These are phyloP conservation scores for Drosophila yakuba DNA, from an alignment of 1,140 invertebrate genomes.

Conservation along the genomic window DNA sequence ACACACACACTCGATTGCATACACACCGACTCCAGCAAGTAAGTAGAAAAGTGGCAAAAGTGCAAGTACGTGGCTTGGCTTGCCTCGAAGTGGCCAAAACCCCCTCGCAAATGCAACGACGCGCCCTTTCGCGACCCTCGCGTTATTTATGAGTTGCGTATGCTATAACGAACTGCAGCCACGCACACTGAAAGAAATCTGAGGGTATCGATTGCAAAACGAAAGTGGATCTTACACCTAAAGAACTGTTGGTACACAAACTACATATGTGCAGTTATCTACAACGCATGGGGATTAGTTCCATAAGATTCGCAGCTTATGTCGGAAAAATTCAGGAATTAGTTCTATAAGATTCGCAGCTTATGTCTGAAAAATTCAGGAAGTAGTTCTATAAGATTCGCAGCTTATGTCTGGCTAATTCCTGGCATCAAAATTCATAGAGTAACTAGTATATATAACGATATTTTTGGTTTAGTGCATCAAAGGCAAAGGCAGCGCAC, in stretches of 20 bases:
- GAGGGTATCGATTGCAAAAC: background rate
- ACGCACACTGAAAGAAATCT: conserved; percentile 10
- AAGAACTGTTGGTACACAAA: background rate
- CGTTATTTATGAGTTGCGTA: conserved; percentile 82
- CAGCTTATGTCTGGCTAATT: too few species aligned
- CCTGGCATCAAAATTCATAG: too few species aligned
- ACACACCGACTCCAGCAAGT: conserved; percentile 35
- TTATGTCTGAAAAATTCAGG: too few species aligned
- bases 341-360: too few species aligned
- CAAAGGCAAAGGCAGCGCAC: conserved; percentile 7
- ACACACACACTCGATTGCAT: too few species aligned
- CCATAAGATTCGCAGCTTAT: too few species aligned
- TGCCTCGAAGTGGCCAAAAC: conserved; percentile 2
- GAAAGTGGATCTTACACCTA: background rate
- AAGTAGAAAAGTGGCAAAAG: conserved; percentile 74
- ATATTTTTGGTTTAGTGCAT: background rate
- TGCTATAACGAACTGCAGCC: conserved; percentile 72
- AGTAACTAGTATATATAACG: too few species aligned
- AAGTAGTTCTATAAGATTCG: too few species aligned
- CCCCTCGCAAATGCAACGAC: conserved; percentile 7
- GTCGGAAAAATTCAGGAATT: too few species aligned
- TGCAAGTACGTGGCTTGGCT: conserved; percentile 73
- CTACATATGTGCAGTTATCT: too few species aligned
- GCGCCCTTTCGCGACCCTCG: conserved; percentile 7
- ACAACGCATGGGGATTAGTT: too few species aligned